Evolutionary conservation across 2,113 vertebrate genomes (phyloP).

Genomic region (Synodontis membranacea): DNA sequence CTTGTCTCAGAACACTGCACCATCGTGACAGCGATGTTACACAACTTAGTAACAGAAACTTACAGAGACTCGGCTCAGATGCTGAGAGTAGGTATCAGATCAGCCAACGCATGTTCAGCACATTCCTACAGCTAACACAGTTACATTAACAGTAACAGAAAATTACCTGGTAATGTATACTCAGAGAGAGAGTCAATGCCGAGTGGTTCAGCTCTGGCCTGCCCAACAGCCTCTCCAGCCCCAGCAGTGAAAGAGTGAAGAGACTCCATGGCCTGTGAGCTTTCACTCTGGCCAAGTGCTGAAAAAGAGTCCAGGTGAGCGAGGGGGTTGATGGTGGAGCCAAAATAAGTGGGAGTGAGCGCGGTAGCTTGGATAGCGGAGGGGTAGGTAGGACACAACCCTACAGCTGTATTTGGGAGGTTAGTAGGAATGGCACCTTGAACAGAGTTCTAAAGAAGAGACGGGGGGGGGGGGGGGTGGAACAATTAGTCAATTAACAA

Average conservation of each 20-base stretch:
- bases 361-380: constrained; percentile 78
- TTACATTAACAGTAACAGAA: not conserved
- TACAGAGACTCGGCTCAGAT: not conserved
- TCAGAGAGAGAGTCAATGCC: constrained; percentile 73
- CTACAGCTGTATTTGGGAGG: constrained; percentile 84
- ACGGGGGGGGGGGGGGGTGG: not conserved
- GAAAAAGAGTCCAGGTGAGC: constrained; percentile 78
- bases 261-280: constrained; percentile 80
- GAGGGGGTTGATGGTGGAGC: constrained; percentile 66
- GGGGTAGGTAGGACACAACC: constrained; percentile 78
- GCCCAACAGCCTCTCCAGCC: constrained; percentile 59
- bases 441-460: constrained; percentile 73
- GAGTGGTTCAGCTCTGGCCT: constrained; percentile 52
- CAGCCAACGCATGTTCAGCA: not conserved
- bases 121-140: not conserved
- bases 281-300: constrained; percentile 69
- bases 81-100: not conserved
- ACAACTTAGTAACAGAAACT: not conserved
- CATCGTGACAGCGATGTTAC: not conserved
- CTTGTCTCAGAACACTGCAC: not conserved
- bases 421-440: constrained; percentile 87
- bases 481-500: not conserved
- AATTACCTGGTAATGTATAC: constrained; percentile 77
- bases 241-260: constrained; percentile 80
- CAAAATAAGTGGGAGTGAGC: constrained; percentile 78